These are phyloP conservation scores for Elephantulus edwardii DNA, from an alignment of 2,113 vertebrate genomes.

Conservation along the genomic window DNA sequence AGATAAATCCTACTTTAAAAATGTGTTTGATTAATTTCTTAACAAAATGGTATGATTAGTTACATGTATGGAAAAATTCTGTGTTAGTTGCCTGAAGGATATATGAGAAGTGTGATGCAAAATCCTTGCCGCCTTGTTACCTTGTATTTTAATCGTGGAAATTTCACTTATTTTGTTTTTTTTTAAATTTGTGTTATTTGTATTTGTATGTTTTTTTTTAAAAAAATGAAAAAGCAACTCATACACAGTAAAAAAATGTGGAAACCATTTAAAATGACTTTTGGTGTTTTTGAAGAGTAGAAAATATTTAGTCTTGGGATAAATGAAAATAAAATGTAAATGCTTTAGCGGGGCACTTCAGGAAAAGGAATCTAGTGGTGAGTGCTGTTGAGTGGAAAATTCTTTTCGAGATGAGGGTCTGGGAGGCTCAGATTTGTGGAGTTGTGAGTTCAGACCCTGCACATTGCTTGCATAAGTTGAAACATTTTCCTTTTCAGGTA, in stretches of 20 bases:
- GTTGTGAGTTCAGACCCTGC: background rate
- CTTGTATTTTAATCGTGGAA: too few species aligned
- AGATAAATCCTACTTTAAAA: background rate
- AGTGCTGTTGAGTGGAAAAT: background rate
- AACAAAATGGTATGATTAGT: background rate
- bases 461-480: background rate
- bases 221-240: slow-evolving; percentile 14
- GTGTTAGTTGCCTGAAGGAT: background rate
- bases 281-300: slow-evolving; percentile 26
- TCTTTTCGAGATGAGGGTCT: background rate
- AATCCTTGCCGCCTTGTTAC: background rate
- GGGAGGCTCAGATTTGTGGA: background rate
- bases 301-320: slow-evolving; percentile 1
- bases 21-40: slow-evolving; percentile 9
- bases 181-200: background rate
- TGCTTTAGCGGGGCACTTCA: background rate
- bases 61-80: background rate
- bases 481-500: background rate
- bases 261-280: background rate
- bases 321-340: slow-evolving; percentile 15
- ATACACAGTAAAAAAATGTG: background rate
- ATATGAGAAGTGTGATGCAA: background rate
- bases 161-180: too few species aligned
- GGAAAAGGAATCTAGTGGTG: background rate
- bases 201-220: background rate